phyloP scores from a whole-genome alignment of 2,113 vertebrate species.

The Muscicapa adusta region DNA sequence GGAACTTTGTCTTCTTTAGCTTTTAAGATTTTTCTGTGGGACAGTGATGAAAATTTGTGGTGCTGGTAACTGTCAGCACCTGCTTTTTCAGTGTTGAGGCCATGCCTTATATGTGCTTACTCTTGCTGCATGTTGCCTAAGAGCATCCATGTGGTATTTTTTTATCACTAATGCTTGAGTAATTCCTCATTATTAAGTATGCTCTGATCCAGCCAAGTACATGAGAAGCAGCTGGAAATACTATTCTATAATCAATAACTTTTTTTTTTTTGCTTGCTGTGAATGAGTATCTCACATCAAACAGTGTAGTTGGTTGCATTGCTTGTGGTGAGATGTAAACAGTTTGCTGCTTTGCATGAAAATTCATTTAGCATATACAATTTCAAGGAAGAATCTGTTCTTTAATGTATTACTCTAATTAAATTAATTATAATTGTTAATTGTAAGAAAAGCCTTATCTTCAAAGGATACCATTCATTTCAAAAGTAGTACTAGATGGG shows the following conservation, averaged over 20 bases:
- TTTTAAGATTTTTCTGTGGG: not conserved
- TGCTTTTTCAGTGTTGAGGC: not conserved
- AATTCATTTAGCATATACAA: not conserved
- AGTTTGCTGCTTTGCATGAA: not conserved
- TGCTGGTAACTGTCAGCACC: not conserved
- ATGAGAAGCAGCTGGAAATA: not conserved
- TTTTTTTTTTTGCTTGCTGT: not conserved
- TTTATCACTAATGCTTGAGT: not conserved
- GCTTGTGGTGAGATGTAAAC: not conserved
- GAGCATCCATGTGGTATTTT: not conserved
- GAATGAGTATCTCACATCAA: not conserved
- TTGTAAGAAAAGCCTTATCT: not conserved
- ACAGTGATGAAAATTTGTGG: not conserved
- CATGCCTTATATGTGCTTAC: not conserved
- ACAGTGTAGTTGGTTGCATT: not conserved
- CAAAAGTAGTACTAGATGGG: not conserved
- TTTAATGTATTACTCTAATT: not conserved
- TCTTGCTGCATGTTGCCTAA: not conserved
- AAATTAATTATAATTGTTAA: not conserved
- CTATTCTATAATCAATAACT: not conserved
- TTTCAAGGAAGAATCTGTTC: not conserved
- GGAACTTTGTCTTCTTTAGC: not conserved
- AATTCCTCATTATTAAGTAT: not conserved
- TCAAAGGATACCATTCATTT: not conserved
- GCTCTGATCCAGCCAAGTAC: not conserved